Evolutionary conservation across 2,888 invertebrate species (phyloP).

Genomic region (Oscheius onirici): DNA sequence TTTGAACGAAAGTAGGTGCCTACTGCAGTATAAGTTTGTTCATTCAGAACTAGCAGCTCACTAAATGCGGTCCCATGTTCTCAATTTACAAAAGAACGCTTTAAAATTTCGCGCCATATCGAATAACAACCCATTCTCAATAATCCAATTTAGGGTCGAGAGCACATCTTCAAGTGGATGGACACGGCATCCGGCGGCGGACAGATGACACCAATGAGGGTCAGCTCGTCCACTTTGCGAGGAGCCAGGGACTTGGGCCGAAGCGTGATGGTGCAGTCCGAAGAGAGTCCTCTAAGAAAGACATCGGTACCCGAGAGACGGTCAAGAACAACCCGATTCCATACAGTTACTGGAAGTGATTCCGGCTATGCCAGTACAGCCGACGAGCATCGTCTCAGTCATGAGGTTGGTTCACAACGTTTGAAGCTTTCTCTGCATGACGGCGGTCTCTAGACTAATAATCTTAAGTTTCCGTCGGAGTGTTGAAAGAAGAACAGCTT

Average conservation of each 20-base stretch:
- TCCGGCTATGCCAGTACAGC: constrained; percentile 51
- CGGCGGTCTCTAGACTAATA: neutral
- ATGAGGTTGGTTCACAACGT: constrained; percentile 20
- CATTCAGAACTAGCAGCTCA: no score
- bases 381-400: constrained; percentile 40
- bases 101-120: neutral
- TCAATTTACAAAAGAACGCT: no score
- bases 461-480: constrained; percentile 25
- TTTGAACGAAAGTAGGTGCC: no score
- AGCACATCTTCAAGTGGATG: constrained; percentile 54
- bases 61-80: no score
- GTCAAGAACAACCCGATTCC: constrained; percentile 25
- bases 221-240: constrained; percentile 14
- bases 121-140: neutral
- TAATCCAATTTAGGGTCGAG: constrained; percentile 40
- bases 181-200: constrained; percentile 33
- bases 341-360: constrained; percentile 38
- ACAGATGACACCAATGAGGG: constrained; percentile 21
- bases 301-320: constrained; percentile 32
- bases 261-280: constrained; percentile 20
- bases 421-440: neutral
- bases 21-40: no score
- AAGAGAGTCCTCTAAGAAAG: constrained; percentile 18
- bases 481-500: neutral
- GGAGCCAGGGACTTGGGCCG: constrained; percentile 26